Conservation (phyloP, 2,888 invertebrate species). For the Psylliodes chrysocephalus region DNA sequence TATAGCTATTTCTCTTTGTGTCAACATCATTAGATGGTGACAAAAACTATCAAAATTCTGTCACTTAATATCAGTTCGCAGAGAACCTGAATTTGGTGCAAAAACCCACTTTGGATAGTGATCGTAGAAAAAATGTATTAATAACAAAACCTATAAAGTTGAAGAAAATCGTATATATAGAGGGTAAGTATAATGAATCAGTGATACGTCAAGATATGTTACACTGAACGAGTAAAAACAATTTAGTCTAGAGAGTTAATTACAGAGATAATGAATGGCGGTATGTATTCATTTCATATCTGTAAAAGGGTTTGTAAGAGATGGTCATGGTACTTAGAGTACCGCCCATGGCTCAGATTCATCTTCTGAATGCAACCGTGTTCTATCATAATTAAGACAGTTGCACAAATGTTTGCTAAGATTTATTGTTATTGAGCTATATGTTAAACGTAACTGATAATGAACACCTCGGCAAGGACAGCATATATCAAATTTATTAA, state of each 20-base stretch:
- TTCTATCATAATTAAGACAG: slow-evolving; percentile 50
- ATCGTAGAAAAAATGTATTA: too few relatives aligned
- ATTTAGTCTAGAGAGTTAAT: neutral
- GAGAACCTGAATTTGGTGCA: too few relatives aligned
- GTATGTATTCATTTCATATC: slow-evolving; percentile 8
- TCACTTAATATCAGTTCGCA: too few relatives aligned
- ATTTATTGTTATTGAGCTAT: slow-evolving; percentile 54
- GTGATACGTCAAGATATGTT: neutral
- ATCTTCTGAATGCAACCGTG: slow-evolving; percentile 34
- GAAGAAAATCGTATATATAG: neutral
- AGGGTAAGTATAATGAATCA: neutral
- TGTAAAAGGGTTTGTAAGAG: neutral
- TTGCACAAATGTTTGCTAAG: slow-evolving; percentile 49
- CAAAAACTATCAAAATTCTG: too few relatives aligned
- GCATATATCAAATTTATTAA: slow-evolving; percentile 52
- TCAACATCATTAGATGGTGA: too few relatives aligned
- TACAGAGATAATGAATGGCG: slow-evolving; percentile 4
- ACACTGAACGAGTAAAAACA: neutral
- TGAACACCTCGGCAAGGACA: slow-evolving; percentile 46
- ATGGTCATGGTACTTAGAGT: slow-evolving; percentile 13
- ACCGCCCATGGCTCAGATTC: slow-evolving; percentile 26
- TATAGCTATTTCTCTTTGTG: too few relatives aligned
- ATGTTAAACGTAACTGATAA: slow-evolving; percentile 55
- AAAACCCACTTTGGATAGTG: too few relatives aligned
- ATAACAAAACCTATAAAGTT: too few relatives aligned